These are phyloP conservation scores for Microcebus tavaratra DNA, from an alignment of 2,113 vertebrate species.

Conservation along the genomic window DNA sequence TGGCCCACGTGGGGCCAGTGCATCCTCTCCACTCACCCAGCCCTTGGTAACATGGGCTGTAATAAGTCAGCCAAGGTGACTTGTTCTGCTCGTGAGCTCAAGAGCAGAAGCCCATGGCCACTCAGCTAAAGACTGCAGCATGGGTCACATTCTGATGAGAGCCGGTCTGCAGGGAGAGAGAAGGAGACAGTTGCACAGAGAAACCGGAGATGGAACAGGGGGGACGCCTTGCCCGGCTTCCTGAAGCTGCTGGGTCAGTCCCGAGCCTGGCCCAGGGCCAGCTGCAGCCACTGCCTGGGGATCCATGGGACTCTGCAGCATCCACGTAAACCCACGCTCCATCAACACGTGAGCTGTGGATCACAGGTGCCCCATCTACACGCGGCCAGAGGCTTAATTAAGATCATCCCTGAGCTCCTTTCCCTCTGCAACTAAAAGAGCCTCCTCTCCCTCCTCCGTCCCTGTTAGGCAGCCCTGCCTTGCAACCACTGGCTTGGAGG, in stretches of 20 bases:
- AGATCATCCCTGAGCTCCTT: too few relatives aligned
- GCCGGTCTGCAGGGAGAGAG: not conserved
- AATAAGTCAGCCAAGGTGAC: not conserved
- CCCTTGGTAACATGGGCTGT: not conserved
- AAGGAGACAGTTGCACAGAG: not conserved
- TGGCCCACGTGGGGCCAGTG: not conserved
- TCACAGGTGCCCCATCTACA: fast-evolving
- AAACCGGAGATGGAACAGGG: not conserved
- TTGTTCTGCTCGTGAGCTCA: not conserved
- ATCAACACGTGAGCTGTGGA: not conserved
- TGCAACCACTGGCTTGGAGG: not conserved
- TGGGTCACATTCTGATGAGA: not conserved
- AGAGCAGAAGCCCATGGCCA: not conserved
- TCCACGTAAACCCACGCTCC: not conserved
- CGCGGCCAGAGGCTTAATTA: too few relatives aligned
- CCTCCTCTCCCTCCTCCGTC: not conserved
- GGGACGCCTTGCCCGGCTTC: too few relatives aligned
- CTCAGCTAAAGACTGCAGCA: not conserved
- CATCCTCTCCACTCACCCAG: not conserved
- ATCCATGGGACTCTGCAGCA: not conserved
- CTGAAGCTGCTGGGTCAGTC: fast-evolving
- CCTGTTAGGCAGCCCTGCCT: not conserved
- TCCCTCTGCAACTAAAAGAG: not conserved
- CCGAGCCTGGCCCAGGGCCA: not conserved
- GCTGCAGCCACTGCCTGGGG: not conserved